A percentile compares a stretch with the other conserved stretches of the same genome.
Evolutionary conservation across 1,140 invertebrate genomes (phyloP).

Genomic region (Monomorium pharaonis): DNA sequence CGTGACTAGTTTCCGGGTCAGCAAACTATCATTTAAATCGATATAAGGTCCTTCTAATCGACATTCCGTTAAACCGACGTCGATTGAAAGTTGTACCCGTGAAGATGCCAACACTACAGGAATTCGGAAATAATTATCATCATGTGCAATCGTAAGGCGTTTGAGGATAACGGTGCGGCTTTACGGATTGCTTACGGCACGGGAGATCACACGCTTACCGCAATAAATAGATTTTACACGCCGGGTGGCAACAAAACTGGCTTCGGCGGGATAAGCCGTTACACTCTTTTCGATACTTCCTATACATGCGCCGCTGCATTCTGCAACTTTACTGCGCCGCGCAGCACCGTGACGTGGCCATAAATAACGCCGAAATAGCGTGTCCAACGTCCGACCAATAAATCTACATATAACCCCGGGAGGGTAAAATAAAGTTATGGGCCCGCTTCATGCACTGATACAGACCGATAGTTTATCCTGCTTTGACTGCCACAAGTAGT

Average conservation of each 20-base stretch:
- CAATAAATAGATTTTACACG: conserved; percentile 43
- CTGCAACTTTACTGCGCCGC: conserved; percentile 68
- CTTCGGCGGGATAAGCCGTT: conserved; percentile 37
- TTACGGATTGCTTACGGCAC: background rate
- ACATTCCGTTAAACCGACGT: background rate
- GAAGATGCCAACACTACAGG: background rate
- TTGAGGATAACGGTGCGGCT: background rate
- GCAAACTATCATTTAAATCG: conserved; percentile 19
- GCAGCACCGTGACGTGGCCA: conserved; percentile 66
- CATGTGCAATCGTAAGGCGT: background rate
- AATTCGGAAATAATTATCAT: background rate
- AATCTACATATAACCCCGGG: conserved; percentile 77
- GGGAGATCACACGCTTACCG: background rate
- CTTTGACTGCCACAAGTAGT: conserved; percentile 72
- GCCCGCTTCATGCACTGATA: conserved; percentile 77
- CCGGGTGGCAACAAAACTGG: conserved; percentile 34
- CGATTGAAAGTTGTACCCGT: background rate
- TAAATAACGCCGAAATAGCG: conserved; percentile 78
- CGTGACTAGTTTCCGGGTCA: conserved; percentile 12
- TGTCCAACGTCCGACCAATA: conserved; percentile 77
- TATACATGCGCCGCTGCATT: conserved; percentile 24
- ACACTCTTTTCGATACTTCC: conserved; percentile 38
- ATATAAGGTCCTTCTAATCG: background rate
- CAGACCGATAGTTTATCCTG: conserved; percentile 75
- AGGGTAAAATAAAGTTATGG: conserved; percentile 82